These are phyloP conservation scores for Catharus ustulatus DNA, from an alignment of 2,797 vertebrate species.

Conservation along the genomic window DNA sequence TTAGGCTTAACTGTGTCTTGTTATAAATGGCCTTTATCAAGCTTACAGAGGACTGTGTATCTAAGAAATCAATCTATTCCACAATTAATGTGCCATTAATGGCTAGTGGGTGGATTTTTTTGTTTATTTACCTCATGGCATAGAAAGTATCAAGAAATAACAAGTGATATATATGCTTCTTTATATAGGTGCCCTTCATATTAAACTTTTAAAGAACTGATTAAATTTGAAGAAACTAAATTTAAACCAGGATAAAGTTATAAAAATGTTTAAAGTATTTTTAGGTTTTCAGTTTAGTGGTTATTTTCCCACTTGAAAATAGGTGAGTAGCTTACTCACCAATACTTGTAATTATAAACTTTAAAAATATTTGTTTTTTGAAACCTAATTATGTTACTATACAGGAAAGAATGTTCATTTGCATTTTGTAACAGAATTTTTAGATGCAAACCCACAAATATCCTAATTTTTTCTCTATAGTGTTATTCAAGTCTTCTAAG, in stretches of 20 bases:
- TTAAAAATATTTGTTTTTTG: not conserved
- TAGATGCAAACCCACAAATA: not conserved
- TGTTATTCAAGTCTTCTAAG: not conserved
- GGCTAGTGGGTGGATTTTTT: not conserved
- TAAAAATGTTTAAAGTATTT: not conserved
- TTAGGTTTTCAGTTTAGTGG: not conserved
- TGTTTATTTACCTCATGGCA: not conserved
- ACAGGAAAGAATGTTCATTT: not conserved
- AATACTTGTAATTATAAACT: not conserved
- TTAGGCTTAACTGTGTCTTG: not conserved
- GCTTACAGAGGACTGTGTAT: not conserved
- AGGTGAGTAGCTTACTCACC: not conserved
- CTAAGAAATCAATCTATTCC: not conserved
- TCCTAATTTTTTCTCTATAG: not conserved
- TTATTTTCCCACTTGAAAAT: not conserved
- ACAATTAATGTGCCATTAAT: not conserved
- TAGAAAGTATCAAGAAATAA: not conserved
- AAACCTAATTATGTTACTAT: not conserved
- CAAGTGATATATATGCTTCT: not conserved
- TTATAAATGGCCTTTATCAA: not conserved
- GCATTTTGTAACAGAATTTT: not conserved
- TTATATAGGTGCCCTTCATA: not conserved
- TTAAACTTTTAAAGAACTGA: not conserved
- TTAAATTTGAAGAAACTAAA: not conserved
- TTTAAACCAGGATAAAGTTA: not conserved